Percentiles rank a stretch among this genome's conserved stretches.
Conservation (phyloP, 2,113 vertebrate genomes). For the Podocnemis expansa region DNA sequence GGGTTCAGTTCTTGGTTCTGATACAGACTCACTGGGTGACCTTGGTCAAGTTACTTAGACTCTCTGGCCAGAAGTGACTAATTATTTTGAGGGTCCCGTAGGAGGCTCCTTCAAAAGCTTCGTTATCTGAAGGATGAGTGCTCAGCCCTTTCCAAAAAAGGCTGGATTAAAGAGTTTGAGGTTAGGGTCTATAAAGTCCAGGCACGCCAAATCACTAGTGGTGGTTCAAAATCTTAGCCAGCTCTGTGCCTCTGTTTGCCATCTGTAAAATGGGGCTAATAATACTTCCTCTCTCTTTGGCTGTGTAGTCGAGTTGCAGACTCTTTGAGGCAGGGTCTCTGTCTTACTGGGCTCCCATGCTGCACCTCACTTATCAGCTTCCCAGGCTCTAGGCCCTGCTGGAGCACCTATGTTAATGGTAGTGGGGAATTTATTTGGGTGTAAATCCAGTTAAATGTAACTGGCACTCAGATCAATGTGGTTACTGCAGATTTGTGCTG, state of each 20-base stretch:
- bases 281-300: neutral
- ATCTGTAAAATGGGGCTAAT: neutral
- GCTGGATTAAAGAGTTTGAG: neutral
- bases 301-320: neutral
- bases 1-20: neutral
- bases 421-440: neutral
- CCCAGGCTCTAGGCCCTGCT: neutral
- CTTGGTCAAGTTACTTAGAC: neutral
- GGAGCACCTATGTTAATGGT: neutral
- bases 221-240: neutral
- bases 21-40: neutral
- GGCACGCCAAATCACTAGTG: neutral
- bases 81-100: neutral
- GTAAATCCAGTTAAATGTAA: neutral
- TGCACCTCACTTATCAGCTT: neutral
- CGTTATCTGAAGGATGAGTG: neutral
- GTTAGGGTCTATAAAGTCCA: neutral
- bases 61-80: neutral
- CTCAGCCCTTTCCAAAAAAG: neutral
- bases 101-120: neutral
- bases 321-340: neutral
- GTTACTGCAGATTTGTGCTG: neutral
- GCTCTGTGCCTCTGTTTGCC: neutral
- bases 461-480: neutral
- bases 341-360: neutral